Conservation (phyloP, 2,113 vertebrate genomes). For the Acinonyx jubatus region DNA sequence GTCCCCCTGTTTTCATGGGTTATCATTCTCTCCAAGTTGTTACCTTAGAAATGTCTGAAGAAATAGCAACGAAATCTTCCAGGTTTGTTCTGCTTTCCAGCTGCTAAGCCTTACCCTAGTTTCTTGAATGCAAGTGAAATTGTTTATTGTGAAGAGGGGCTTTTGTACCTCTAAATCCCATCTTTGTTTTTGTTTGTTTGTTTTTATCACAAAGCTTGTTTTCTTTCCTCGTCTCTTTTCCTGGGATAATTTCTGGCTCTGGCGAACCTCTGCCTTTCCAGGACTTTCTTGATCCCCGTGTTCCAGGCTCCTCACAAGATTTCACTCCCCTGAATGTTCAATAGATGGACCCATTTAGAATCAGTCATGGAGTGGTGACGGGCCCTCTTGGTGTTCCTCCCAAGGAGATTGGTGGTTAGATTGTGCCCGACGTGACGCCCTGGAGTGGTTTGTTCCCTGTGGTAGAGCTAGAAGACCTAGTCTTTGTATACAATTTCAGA, state of each 20-base stretch:
- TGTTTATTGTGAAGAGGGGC: background rate
- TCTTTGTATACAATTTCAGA: background rate
- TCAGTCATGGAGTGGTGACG: background rate
- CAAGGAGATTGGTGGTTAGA: background rate
- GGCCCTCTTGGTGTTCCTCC: background rate
- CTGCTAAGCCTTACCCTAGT: background rate
- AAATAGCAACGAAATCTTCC: background rate
- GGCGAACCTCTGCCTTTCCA: background rate
- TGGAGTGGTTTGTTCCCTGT: background rate
- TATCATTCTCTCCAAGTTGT: background rate
- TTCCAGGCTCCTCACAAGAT: background rate
- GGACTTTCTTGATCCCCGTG: background rate
- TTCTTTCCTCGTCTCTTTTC: conserved; percentile 10
- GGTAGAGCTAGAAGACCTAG: background rate
- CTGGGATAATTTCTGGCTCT: background rate
- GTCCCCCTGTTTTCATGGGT: background rate
- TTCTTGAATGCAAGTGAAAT: background rate
- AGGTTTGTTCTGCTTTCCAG: conserved; percentile 13
- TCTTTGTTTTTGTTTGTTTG: background rate
- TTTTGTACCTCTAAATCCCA: conserved; percentile 25
- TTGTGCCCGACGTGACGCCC: background rate
- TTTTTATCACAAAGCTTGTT: background rate
- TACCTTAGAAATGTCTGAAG: conserved; percentile 29
- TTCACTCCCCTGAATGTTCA: background rate
- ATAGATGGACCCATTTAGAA: background rate